Percentiles rank a stretch among this genome's conserved stretches.
phyloP scores from a whole-genome alignment of 2,113 vertebrate genomes.

The Sinosuthora webbiana region DNA sequence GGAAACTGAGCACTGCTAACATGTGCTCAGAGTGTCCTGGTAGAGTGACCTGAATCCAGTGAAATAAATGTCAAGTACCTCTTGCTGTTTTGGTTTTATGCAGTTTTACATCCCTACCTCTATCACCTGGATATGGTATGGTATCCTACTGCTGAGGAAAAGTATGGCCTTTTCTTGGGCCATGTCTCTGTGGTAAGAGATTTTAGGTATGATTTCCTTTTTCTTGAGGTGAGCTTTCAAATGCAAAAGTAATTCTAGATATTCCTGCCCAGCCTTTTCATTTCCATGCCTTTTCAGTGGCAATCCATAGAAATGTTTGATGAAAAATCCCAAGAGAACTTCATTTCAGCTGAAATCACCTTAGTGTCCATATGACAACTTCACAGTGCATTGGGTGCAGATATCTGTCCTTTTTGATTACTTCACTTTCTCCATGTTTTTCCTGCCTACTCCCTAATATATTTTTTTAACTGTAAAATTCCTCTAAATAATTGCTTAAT shows the following conservation, averaged over 20 bases:
- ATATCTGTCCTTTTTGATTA: background rate
- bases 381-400: background rate
- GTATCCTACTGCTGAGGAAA: background rate
- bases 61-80: background rate
- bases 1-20: background rate
- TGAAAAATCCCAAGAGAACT: background rate
- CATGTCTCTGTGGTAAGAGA: background rate
- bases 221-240: background rate
- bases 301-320: background rate
- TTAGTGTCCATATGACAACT: background rate
- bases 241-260: background rate
- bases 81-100: background rate
- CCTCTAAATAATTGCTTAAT: background rate
- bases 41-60: too few species aligned
- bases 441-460: background rate
- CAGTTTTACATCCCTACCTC: background rate
- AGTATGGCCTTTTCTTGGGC: background rate
- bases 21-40: background rate
- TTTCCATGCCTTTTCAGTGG: background rate
- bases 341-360: background rate
- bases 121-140: accelerated
- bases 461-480: background rate
- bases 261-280: background rate
- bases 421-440: background rate
- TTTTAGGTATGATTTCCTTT: background rate